Conservation (phyloP, 2,888 invertebrate genomes). For the Scaeva pyrastri region DNA sequence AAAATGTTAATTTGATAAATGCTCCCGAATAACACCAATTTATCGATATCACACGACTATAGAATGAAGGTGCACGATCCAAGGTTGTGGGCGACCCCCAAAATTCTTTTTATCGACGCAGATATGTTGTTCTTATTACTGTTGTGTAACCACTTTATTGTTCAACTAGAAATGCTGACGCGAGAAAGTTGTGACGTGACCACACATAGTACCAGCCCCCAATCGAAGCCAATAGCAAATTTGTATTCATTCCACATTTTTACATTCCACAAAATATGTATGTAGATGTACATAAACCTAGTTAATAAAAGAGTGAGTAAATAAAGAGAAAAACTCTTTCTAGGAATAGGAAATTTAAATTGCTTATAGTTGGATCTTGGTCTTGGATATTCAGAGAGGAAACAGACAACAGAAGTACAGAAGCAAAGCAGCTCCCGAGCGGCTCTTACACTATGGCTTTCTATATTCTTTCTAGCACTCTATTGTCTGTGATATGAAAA, state of each 20-base stretch:
- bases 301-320: slow-evolving; percentile 37
- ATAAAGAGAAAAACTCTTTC: slow-evolving; percentile 54
- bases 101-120: slow-evolving; percentile 6
- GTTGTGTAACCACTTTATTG: slow-evolving; percentile 41
- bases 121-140: background rate
- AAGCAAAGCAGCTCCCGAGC: too few species aligned
- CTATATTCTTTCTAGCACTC: too few species aligned
- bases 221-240: slow-evolving; percentile 53
- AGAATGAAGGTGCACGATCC: background rate
- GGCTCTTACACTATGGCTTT: too few species aligned
- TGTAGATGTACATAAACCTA: too few species aligned
- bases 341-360: slow-evolving; percentile 25
- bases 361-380: background rate
- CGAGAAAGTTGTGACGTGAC: slow-evolving; percentile 53
- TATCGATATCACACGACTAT: slow-evolving; percentile 9
- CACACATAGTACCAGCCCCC: slow-evolving; percentile 58
- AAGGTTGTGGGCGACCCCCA: slow-evolving; percentile 19
- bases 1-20: slow-evolving; percentile 19
- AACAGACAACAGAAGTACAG: background rate
- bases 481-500: too few species aligned
- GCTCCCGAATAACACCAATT: slow-evolving; percentile 6
- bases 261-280: slow-evolving; percentile 30
- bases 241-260: slow-evolving; percentile 35
- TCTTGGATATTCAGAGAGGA: slow-evolving; percentile 1
- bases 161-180: slow-evolving; percentile 34